Evolutionary conservation across 2,113 vertebrate species (phyloP), one percentile per base, ranked within the genome.

Genomic region (Oreocharis arfaki): DNA sequence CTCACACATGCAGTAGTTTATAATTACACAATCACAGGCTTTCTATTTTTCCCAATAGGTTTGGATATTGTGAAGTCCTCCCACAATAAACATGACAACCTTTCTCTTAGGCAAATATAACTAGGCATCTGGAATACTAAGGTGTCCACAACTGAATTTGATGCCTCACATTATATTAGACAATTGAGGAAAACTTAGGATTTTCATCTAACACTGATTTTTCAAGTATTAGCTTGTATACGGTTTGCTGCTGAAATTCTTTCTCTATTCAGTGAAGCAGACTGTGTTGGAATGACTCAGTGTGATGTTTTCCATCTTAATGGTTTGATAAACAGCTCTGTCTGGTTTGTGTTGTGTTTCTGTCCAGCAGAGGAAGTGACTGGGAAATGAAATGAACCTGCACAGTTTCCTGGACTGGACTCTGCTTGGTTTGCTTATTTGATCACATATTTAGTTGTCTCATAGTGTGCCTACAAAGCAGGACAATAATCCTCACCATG

Each of bases 351-450:
- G 23, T 52, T 68, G 11, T 71, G 41, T 79, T 81, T 79, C 75
- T 73, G 23, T 50, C n/a, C 74, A 85, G 71, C 55, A 87, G 50
- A 94, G 78, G 70, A 95, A 94, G 82, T 10, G 6, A 63, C 33
- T 39, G 42, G 78, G 67, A 95, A 94, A 94, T 85, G 6, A 89
- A 89, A 95, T 28, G 55, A 94, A 89, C 35, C 69, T 85, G 87
- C 69, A 89, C 13, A 50, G 67, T 61, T 64, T 89, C 81, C 75
- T 94, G 91, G 44, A 69, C 61, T 47, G 75, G 50, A 88, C 15
- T 85, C 57, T 80, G 46, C 18, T 90, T 85, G 39, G 23, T 60
- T 60, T 79, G 84, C 71, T 89, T 78, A 89, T 94, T 82, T 89
- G 49, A 89, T 88, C 70, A 67, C 50, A 11, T 61, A 85, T 49